These are phyloP conservation scores for Lateolabrax maculatus DNA, from an alignment of 2,797 vertebrate species.

Conservation along the genomic window DNA sequence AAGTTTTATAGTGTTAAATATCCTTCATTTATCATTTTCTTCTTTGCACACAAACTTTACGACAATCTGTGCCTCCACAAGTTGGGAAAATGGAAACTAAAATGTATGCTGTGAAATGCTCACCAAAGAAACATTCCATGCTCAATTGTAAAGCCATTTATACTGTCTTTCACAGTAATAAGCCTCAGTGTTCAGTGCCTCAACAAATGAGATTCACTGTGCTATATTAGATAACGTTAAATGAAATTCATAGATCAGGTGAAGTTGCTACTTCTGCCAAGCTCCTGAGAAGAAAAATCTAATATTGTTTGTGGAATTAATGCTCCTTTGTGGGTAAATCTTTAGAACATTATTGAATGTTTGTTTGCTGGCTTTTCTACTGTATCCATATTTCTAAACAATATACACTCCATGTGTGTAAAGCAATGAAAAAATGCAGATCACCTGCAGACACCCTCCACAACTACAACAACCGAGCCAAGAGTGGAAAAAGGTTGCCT, in stretches of 20 bases:
- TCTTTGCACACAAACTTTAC: neutral
- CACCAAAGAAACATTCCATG: conserved; percentile 46
- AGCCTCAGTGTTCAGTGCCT: conserved; percentile 59
- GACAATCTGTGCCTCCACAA: neutral
- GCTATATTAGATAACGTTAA: conserved; percentile 77
- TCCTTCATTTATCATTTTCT: neutral
- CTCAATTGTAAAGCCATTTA: conserved; percentile 62
- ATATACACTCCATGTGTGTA: conserved; percentile 18
- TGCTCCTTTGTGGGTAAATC: conserved; percentile 57
- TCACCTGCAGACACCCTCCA: neutral
- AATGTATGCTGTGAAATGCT: conserved; percentile 26
- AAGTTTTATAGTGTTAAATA: neutral
- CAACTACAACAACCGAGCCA: neutral
- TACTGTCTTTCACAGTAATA: conserved; percentile 68
- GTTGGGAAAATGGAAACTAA: conserved; percentile 38
- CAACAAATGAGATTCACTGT: conserved; percentile 74
- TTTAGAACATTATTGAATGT: conserved; percentile 57
- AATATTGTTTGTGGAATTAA: conserved; percentile 72
- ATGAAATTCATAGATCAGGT: conserved; percentile 83
- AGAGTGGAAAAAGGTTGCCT: conserved; percentile 7
- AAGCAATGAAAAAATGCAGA: conserved; percentile 19
- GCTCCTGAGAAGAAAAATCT: conserved; percentile 45
- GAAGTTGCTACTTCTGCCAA: conserved; percentile 65
- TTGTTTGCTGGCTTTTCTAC: conserved; percentile 43
- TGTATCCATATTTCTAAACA: conserved; percentile 28